Evolutionary conservation across 2,888 invertebrate species (phyloP), one percentile per base, ranked within the genome.

Genomic region (Liopterus haemorrhoidalis): DNA sequence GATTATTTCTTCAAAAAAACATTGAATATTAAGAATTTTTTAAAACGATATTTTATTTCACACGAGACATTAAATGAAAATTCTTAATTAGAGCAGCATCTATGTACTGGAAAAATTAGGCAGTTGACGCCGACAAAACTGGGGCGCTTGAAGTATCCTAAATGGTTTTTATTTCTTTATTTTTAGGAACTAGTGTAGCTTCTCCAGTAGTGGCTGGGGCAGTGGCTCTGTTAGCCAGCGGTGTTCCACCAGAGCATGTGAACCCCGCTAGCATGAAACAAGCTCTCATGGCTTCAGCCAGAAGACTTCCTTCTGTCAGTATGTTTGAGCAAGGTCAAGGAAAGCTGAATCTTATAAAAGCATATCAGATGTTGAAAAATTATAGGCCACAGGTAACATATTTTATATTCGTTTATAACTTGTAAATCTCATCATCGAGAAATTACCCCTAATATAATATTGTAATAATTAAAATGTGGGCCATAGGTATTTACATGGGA

Each of bases 301-400:
- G 85, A 22, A 74, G 92, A 19, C 72, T 96, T 38, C 78, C 85
- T 0, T 83, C 83, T 15, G 85, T 89, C 27, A 92, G 92, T 64
- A 95, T 96, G 89, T 96, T 96, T 66, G 96, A 96, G 64, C 96
- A 97, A 69, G 96, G 96, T 0, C 91, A 92, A 62, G 96, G 96
- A 35, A 91, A 91, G 67, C 70, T 96, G 38, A 92, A 95, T 68
- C 78, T 96, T 37, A 73, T 93, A 40, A 84, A 84, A 61, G 94
- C 95, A 27, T 91, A 85, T 68, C 84, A 89, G 75, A 83, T 75
- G 49, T 58, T 72, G 32, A 70, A 67, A 50, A 77, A 70, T 53
- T 82, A 82, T 63, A 74, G 75, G 57, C 82, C 82, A 9, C 81
- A 81, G 64, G 79, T 76, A 43, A 73, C 72, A 48, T n/a, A n/a